phyloP scores from a whole-genome alignment of 2,888 invertebrate genomes.

The Lasius platythorax region DNA sequence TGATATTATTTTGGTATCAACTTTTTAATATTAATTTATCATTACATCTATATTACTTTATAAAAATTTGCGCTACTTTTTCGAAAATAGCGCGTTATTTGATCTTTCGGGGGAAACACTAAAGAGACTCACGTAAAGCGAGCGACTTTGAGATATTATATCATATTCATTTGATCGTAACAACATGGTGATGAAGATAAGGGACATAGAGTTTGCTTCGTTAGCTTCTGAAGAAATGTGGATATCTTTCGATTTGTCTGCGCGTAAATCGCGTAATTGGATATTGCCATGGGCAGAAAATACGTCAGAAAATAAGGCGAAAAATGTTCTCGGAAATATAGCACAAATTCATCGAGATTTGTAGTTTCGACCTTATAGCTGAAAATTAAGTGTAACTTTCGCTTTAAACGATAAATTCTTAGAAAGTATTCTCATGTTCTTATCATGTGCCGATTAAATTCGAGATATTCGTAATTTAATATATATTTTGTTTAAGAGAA shows the following conservation, averaged over 20 bases:
- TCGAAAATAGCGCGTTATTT: neutral
- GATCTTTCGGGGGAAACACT: neutral
- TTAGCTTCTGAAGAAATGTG: neutral
- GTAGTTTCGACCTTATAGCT: neutral
- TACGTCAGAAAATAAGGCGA: neutral
- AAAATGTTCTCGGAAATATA: conserved; percentile 5
- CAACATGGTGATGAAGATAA: neutral
- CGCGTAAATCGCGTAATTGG: conserved; percentile 32
- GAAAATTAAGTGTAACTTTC: neutral
- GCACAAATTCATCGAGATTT: neutral
- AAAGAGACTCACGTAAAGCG: neutral
- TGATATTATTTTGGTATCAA: neutral
- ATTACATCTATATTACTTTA: neutral
- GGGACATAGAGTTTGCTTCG: neutral
- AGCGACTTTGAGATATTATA: conserved; percentile 14
- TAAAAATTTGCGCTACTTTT: neutral
- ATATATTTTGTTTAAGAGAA: neutral
- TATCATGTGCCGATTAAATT: neutral
- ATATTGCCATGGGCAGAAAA: neutral
- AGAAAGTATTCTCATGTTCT: neutral
- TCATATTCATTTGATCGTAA: conserved; percentile 11
- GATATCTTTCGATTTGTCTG: conserved; percentile 18
- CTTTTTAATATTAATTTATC: neutral
- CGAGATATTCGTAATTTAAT: neutral
- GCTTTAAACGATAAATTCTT: neutral